phyloP scores from a whole-genome alignment of 2,797 vertebrate genomes.

The Microctenopoma steveboyesi region DNA sequence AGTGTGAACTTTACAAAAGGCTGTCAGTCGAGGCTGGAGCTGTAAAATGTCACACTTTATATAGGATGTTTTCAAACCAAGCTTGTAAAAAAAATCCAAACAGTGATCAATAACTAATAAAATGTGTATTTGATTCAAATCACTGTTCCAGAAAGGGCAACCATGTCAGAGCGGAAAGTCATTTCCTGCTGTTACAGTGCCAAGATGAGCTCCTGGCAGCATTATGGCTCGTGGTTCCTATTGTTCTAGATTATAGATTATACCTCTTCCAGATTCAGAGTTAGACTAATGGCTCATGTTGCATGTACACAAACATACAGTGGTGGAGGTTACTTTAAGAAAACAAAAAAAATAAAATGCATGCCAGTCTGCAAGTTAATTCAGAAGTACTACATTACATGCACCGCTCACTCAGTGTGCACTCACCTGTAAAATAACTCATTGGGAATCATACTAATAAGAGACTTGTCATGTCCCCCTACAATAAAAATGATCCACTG shows the following conservation, averaged over 20 bases:
- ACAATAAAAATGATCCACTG: conserved; percentile 42
- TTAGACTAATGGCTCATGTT: conserved; percentile 35
- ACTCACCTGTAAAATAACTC: conserved; percentile 60
- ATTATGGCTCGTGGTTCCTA: conserved; percentile 60
- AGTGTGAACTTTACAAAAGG: conserved; percentile 27
- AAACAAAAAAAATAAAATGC: not conserved
- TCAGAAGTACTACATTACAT: conserved; percentile 34
- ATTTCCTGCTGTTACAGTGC: conserved; percentile 43
- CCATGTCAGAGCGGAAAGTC: conserved; percentile 25
- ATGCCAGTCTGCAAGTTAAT: not conserved
- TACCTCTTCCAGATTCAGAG: conserved; percentile 44
- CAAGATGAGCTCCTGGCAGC: conserved; percentile 41
- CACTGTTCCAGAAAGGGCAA: conserved; percentile 13
- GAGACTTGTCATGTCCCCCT: conserved; percentile 51
- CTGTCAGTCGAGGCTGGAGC: not conserved
- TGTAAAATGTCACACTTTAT: conserved; percentile 4
- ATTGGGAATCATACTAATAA: conserved; percentile 64
- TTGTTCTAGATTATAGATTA: conserved; percentile 56
- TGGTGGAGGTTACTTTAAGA: conserved; percentile 19
- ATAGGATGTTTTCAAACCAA: not conserved
- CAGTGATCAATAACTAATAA: conserved; percentile 33
- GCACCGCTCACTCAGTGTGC: conserved; percentile 16
- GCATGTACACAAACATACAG: conserved; percentile 19
- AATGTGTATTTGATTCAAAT: conserved; percentile 28
- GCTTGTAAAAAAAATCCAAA: not conserved